These are phyloP conservation scores for Arctocebus calabarensis DNA, from an alignment of 2,797 vertebrate species.

Conservation along the genomic window DNA sequence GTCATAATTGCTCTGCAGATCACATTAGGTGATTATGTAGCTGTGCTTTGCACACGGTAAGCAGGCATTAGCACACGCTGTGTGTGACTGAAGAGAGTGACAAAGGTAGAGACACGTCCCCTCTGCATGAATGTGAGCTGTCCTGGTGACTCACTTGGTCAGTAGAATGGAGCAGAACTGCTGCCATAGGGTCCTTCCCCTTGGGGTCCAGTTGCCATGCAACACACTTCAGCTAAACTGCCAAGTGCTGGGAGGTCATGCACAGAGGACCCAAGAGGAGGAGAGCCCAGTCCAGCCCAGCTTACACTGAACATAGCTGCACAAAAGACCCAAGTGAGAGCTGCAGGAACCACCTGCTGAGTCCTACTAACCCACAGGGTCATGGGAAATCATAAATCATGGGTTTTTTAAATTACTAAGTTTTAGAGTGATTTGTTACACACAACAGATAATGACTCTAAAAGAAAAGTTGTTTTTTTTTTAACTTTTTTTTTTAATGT, in stretches of 20 bases:
- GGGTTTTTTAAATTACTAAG: not conserved
- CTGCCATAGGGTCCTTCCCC: rapidly evolving
- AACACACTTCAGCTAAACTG: not conserved
- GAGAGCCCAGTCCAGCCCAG: not conserved
- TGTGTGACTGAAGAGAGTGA: not conserved
- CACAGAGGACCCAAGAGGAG: not conserved
- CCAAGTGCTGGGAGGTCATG: not conserved
- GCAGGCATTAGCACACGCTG: not conserved
- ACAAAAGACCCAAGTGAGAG: rapidly evolving
- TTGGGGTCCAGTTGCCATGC: not conserved
- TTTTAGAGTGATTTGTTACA: not conserved
- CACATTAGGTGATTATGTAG: not conserved
- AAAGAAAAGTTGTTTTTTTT: not conserved
- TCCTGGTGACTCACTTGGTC: not conserved
- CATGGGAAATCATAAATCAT: not conserved
- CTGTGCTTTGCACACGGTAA: not conserved
- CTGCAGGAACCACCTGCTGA: not conserved
- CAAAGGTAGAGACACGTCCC: not conserved
- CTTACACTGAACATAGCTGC: not conserved
- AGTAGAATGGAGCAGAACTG: not conserved
- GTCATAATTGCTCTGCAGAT: not conserved
- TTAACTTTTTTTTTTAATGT: too few species aligned
- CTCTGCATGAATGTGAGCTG: rapidly evolving
- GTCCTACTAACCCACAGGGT: not conserved
- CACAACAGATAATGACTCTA: not conserved